Conservation (phyloP, 2,888 invertebrate species). For the Rhamphomyia laevipes region DNA sequence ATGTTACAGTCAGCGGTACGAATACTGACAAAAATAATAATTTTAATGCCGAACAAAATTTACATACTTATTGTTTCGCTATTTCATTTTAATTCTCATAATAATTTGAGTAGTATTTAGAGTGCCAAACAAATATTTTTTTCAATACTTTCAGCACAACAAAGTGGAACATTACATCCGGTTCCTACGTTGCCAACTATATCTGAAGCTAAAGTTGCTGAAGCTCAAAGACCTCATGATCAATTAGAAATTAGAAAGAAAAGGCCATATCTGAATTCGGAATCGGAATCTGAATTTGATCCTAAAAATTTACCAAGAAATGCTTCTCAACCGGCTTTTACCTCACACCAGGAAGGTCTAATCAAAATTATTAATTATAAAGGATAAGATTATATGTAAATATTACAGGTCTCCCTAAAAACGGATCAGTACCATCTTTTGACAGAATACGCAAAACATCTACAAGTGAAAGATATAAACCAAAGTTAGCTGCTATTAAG, state of each 20-base stretch:
- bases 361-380: too few species aligned
- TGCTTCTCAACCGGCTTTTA: conserved; percentile 79
- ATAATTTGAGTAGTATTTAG: too few species aligned
- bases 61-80: too few species aligned
- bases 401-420: conserved; percentile 52
- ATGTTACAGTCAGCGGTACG: too few species aligned
- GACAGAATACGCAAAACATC: conserved; percentile 76
- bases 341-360: conserved; percentile 49
- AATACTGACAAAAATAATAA: too few species aligned
- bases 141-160: conserved; percentile 24
- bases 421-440: conserved; percentile 83
- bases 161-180: conserved; percentile 67
- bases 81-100: too few species aligned
- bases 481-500: conserved; percentile 69
- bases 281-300: conserved; percentile 27
- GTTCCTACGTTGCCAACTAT: conserved; percentile 83
- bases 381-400: conserved; percentile 15
- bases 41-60: too few species aligned
- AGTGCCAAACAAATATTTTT: too few species aligned
- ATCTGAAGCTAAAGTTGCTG: conserved; percentile 66
- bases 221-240: conserved; percentile 27
- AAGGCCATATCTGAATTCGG: conserved; percentile 31
- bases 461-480: conserved; percentile 71
- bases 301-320: conserved; percentile 58
- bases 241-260: conserved; percentile 20